These are phyloP conservation scores for Chelidonichthys spinosus DNA, from an alignment of 2,797 vertebrate genomes.

Conservation along the genomic window DNA sequence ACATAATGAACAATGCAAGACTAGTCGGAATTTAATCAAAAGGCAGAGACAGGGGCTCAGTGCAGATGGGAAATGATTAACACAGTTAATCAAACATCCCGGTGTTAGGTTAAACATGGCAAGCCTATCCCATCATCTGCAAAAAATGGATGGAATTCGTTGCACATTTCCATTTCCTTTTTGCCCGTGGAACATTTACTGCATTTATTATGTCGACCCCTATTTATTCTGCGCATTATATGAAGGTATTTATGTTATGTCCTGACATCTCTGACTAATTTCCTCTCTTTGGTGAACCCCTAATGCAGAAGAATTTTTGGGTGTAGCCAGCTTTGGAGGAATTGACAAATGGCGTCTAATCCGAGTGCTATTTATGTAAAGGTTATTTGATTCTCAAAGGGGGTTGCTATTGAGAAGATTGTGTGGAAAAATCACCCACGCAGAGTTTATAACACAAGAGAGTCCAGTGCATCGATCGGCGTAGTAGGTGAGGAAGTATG, in stretches of 20 bases:
- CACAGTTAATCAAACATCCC: constrained; percentile 84
- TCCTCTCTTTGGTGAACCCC: constrained; percentile 43
- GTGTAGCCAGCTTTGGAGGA: constrained; percentile 32
- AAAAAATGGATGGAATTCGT: constrained; percentile 75
- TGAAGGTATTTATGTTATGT: constrained; percentile 67
- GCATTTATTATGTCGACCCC: constrained; percentile 73
- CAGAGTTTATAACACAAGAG: constrained; percentile 49
- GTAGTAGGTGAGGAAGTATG: constrained; percentile 44
- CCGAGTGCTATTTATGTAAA: constrained; percentile 46
- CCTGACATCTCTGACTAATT: constrained; percentile 52
- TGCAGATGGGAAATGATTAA: constrained; percentile 85
- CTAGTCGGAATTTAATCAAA: constrained; percentile 84
- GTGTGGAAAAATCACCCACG: constrained; percentile 40
- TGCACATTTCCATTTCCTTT: constrained; percentile 70
- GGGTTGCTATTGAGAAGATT: constrained; percentile 51
- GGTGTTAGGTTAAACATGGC: constrained; percentile 81
- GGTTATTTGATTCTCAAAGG: constrained; percentile 49
- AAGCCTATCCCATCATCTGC: constrained; percentile 78
- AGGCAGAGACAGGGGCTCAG: constrained; percentile 76
- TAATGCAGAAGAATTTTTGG: constrained; percentile 55
- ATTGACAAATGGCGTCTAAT: constrained; percentile 40
- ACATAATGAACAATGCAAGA: constrained; percentile 85
- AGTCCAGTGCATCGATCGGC: constrained; percentile 40
- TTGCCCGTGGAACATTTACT: constrained; percentile 68
- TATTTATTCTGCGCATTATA: constrained; percentile 65